These are phyloP conservation scores for Drosophila emarginata DNA, from an alignment of 2,888 invertebrate genomes.

Conservation along the genomic window DNA sequence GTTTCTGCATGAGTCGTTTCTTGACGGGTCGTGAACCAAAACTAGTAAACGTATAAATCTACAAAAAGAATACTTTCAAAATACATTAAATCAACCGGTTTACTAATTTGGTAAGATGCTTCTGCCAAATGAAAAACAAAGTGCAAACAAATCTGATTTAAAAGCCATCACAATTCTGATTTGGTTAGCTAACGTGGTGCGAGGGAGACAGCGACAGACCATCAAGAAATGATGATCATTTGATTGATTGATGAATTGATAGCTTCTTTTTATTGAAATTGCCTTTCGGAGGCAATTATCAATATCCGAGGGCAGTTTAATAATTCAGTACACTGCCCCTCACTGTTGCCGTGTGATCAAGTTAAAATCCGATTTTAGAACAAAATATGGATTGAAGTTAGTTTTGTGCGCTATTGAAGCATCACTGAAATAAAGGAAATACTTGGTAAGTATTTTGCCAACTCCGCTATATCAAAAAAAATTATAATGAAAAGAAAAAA, in stretches of 20 bases:
- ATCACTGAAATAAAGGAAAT: too few species aligned
- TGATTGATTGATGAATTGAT: slow-evolving; percentile 64
- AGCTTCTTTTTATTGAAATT: slow-evolving; percentile 44
- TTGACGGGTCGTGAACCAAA: slow-evolving; percentile 43
- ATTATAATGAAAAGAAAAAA: too few species aligned
- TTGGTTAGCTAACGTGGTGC: slow-evolving; percentile 13
- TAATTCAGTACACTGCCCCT: too few species aligned
- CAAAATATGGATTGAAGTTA: too few species aligned
- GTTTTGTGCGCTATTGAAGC: too few species aligned
- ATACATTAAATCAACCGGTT: slow-evolving; percentile 68
- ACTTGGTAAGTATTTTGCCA: too few species aligned
- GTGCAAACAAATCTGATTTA: slow-evolving; percentile 52
- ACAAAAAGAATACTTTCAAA: slow-evolving; percentile 65
- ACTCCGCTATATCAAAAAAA: too few species aligned
- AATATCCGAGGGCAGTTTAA: not conserved
- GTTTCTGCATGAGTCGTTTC: slow-evolving; percentile 28
- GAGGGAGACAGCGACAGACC: not conserved
- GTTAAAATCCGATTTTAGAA: too few species aligned
- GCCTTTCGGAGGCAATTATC: slow-evolving; percentile 38
- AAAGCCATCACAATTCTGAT: slow-evolving; percentile 30
- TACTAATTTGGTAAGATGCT: slow-evolving; percentile 21
- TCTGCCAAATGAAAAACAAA: slow-evolving; percentile 33
- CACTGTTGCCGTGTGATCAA: too few species aligned
- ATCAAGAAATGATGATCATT: slow-evolving; percentile 39
- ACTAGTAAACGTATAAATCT: slow-evolving; percentile 47